Evolutionary conservation across 2,113 vertebrate genomes (phyloP), one percentile per base, ranked within the genome.

Genomic region (Silurus meridionalis): DNA sequence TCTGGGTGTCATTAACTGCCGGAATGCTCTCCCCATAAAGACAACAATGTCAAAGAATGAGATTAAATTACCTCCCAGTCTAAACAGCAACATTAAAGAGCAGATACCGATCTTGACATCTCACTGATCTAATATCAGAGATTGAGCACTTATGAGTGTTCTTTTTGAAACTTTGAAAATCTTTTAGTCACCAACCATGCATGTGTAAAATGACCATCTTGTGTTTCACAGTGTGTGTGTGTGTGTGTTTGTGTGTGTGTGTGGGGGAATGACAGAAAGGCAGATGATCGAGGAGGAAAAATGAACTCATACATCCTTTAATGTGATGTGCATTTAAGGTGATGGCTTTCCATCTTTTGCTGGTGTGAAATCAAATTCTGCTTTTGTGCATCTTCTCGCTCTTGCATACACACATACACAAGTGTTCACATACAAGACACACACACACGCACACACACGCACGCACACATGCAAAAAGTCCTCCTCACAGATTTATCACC

Each of bases 401-500:
- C 63, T 19, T 57, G 91, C 88, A 87, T 92, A 79, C 92, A 85
- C 61, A 80, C 80, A 86, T 77, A 86, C 80, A 84, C 87, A 88
- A 61, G 80, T 87, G 88, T 85, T 69, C 81, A 86, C 75, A 85
- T 82, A 89, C 85, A 88, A 85, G 75, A 75, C 79, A 67, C 23
- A 79, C 52, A 74, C 93, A 87, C 66, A 75, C 83, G 84, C 83
- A 86, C 84, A 85, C 88, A 88, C 19, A 75, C 48, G 66, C 92
- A 92, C 89, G 91, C 84, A 57, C 88, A 87, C 88, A 88, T 89
- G 88, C 87, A 89, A 87, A 87, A 87, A 91, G 61, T 84, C 88
- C 83, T 83, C 86, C 83, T 90, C 87, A 87, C 87, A 90, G 86
- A 90, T 90, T 90, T 90, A 90, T 95, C 94, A 94, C 94, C 92